Conservation (phyloP, 2,797 vertebrate genomes). For the Sibirionetta formosa region DNA sequence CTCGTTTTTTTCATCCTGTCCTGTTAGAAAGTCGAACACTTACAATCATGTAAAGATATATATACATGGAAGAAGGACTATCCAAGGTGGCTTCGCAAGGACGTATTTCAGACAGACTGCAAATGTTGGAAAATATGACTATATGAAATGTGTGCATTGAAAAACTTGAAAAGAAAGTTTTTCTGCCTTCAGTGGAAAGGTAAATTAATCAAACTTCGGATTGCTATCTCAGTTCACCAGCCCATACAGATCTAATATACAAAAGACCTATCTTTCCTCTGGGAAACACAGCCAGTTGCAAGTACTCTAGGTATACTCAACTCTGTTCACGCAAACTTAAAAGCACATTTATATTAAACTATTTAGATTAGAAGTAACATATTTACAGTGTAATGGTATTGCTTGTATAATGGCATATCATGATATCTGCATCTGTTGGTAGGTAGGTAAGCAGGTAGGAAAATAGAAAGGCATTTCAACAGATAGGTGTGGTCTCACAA, state of each 20-base stretch:
- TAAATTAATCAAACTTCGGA: background rate
- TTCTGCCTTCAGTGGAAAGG: background rate
- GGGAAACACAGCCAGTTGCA: background rate
- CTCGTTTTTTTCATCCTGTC: fast-evolving
- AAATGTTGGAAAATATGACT: background rate
- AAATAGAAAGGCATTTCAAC: background rate
- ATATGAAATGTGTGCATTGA: background rate
- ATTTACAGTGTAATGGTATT: background rate
- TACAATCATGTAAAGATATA: background rate
- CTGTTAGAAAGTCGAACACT: background rate
- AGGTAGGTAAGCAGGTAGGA: background rate
- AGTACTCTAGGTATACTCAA: background rate
- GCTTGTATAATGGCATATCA: background rate
- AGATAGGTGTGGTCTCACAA: background rate
- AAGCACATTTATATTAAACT: background rate
- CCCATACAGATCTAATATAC: background rate
- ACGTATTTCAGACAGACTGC: background rate
- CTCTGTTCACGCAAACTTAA: background rate
- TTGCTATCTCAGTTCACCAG: background rate
- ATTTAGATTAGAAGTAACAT: background rate
- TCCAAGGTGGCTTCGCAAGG: background rate
- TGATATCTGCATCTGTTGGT: background rate
- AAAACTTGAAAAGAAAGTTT: background rate
- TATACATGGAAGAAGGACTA: background rate
- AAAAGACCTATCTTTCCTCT: background rate